Evolutionary conservation across 1,140 invertebrate genomes (phyloP), one percentile per base, ranked within the genome.

Genomic region (Yoshiicerus persimilis): DNA sequence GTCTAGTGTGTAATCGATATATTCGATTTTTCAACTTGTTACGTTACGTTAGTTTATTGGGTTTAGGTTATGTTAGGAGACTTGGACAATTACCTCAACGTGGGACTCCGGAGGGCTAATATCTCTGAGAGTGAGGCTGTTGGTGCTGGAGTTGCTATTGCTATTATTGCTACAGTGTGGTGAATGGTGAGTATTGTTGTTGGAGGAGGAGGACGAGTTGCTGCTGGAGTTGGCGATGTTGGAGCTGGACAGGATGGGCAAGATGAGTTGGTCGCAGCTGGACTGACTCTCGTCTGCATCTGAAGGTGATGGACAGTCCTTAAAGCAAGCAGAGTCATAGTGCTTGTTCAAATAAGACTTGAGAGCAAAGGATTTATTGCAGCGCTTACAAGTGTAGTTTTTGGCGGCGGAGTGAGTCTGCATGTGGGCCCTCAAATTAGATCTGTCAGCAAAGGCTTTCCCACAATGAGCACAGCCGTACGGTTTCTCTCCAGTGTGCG

Each of bases 341-440:
- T 99, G 98, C 92, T 99, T 99, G 93, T 98, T 99, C 38, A 99
- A 94, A 94, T 99, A 99, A 85, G 97, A 98, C 93, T 99, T 99
- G 89, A 99, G 95, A 4, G 98, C 97, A 93, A 99, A 99, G 4
- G 95, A 95, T 93, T 99, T 99, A 92, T 96, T 95, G 93, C 98
- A 99, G 84, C 96, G 94, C 88, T 95, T 93, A 92, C 98, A 99
- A 91, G 95, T 95, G 93, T 96, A 98, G 92, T 98, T 97, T 93
- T 98, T 98, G 91, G 96, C 96, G 10, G 95, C 93, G 10, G 97
- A 97, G 92, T 99, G 98, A 0, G 98, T 99, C 92, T 99, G 98
- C 98, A 99, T 99, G 94, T 99, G 99, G 0, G 99, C 99, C 20
- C 98, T 94, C 16, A 99, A 94, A 92, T 99, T 99, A 86, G 97